Evolutionary conservation across 2,113 vertebrate species (phyloP).

Genomic region (Lates calcarifer): DNA sequence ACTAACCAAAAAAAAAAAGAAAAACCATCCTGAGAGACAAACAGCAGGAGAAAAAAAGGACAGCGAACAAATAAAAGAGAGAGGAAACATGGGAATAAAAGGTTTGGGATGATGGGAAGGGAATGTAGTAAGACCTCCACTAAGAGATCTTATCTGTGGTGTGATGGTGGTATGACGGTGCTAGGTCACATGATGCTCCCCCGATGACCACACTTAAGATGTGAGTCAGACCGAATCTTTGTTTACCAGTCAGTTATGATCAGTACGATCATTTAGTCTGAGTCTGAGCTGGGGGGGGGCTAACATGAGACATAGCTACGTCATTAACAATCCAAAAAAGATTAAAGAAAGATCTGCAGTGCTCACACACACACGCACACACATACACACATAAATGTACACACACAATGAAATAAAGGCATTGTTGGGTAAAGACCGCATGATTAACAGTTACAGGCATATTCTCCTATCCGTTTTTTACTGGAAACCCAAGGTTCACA

Average conservation of each 20-base stretch:
- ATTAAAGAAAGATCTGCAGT: not conserved
- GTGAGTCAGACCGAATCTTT: constrained; percentile 34
- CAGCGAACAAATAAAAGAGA: not conserved
- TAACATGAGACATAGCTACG: not conserved
- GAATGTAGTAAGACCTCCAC: constrained; percentile 5
- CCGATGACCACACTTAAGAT: constrained; percentile 20
- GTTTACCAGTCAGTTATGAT: constrained; percentile 43
- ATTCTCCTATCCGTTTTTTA: constrained; percentile 29
- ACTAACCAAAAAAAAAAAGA: not conserved
- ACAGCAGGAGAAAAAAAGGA: not conserved
- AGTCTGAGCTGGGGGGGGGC: not conserved
- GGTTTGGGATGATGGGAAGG: constrained; percentile 43
- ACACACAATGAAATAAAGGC: constrained; percentile 7
- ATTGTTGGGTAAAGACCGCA: constrained; percentile 3
- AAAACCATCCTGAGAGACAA: not conserved
- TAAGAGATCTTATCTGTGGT: constrained; percentile 48
- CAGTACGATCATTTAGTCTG: constrained; percentile 1
- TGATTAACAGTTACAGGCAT: constrained; percentile 41
- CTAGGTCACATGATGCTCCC: constrained; percentile 12
- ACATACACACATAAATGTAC: not conserved
- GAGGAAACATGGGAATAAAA: not conserved
- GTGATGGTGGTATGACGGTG: constrained; percentile 29
- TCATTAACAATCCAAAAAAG: not conserved
- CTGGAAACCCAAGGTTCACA: constrained; percentile 38
- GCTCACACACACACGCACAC: not conserved